Percentiles rank a stretch among this genome's conserved stretches.
Evolutionary conservation across 2,888 invertebrate species (phyloP).

Genomic region (Athalia cordata): DNA sequence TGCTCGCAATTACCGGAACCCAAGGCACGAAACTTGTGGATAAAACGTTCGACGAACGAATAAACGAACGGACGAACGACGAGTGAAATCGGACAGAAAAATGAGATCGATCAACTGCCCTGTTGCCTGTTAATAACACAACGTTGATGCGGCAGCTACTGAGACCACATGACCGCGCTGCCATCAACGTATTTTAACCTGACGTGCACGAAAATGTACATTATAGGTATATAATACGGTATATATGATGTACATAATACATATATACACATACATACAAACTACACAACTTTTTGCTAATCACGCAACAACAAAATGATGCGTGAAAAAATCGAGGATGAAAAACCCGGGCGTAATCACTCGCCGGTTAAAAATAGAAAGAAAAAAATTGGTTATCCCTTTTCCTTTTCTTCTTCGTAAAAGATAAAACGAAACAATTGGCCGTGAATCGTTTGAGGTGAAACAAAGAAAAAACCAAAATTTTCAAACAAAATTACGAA

Average conservation of each 20-base stretch:
- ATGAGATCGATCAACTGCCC: conserved; percentile 40
- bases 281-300: conserved; percentile 1
- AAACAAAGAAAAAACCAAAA: no score
- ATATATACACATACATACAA: no score
- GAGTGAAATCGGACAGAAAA: conserved; percentile 40
- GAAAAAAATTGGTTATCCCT: no score
- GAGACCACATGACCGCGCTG: background rate
- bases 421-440: background rate
- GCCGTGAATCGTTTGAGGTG: background rate
- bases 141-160: background rate
- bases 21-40: conserved; percentile 16
- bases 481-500: no score
- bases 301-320: conserved; percentile 3
- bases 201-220: conserved; percentile 4
- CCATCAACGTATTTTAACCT: conserved; percentile 1
- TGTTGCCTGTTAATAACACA: conserved; percentile 25
- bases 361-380: no score
- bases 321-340: conserved; percentile 14
- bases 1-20: conserved; percentile 44
- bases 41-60: conserved; percentile 27
- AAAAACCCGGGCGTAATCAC: no score
- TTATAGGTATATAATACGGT: no score
- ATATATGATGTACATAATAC: no score
- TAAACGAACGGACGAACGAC: background rate
- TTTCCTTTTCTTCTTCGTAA: no score